Evolutionary conservation across 2,113 vertebrate species (phyloP), one percentile per base, ranked within the genome.

Genomic region (Aviceda subcristata): DNA sequence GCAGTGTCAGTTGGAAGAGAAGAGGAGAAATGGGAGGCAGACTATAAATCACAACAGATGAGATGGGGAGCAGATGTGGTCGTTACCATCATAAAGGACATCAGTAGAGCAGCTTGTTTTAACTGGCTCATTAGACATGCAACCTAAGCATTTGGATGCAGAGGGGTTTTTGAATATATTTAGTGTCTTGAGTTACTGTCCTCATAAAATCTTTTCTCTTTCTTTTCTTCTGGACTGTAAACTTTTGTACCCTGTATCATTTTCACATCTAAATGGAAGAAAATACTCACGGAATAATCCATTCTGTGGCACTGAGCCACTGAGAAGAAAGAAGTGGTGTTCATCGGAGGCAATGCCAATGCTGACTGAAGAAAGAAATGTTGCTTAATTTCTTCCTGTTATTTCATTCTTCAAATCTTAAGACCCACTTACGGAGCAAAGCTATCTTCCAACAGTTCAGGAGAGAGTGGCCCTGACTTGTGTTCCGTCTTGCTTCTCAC

Each of bases 81-180:
- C 32, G 18, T 71, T 55, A 0, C 83, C 93, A 89, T 48, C 73
- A 75, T 38, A 94, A 73, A 95, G 95, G 75, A 62, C 94, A 51
- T 69, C 43, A 94, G 50, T 4, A 32, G 57, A 97, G 91, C 74
- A 92, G 74, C 92, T 97, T 36, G 20, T 53, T 95, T 57, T 38
- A 26, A 7, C 88, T 50, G 76, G 95, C 97, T 96, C 96, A 24
- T 92, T 90, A 96, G 81, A 56, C 56, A 84, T 96, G 93, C 88
- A 86, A 6, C 72, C 55, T 30, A 51, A 86, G 89, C 72, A 3
- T 2, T 83, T 5, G 16, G 34, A 9, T 75, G 79, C 63, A 46
- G n/a, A 2, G 2, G 10, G 48, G 29, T 2, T 4, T 51, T 77
- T 56, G 50, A n/a, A 79, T 79, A 34, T 29, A 67, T 93, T 83